Base-by-base conservation (phyloP, 2,113 vertebrate species). In the Oncorhynchus kisutch region DNA sequence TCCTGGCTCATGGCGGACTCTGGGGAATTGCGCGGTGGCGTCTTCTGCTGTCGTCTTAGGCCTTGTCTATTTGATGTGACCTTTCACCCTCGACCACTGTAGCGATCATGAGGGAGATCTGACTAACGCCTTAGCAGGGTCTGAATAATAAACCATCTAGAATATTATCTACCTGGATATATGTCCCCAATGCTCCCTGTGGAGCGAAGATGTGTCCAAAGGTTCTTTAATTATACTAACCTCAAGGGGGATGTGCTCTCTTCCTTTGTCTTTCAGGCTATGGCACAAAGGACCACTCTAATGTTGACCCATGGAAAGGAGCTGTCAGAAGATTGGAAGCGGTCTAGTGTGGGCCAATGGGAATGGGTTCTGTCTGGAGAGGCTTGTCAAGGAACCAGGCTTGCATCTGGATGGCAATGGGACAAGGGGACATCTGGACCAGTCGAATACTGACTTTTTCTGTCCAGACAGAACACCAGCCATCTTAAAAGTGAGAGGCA, bases 21-120 rank as follows among this genome's bases (percentile, higher is more conserved):
- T 68, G 83, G 89, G 85, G 91, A 89, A 84, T 87, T 80, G 83
- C 77, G 84, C 77, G 18, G 76, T 49, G 78, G 80, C 82, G 8
- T 12, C 31, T 70, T 86, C 66, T 67, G 12, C 66, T 31, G 82
- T 88, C 90, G 88, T 85, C 16, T 3, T 2, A 81, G 84, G 86
- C 80, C 84, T 82, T 84, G 88, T 87, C 89, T 91, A 77, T 87
- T 90, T 89, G 88, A 92, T 87, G 88, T 85, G 79, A 81, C 87
- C 90, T 86, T 71, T 83, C 86, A 45, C 84, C 86, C 87, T 75
- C 6, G 12, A 70, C 71, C 48, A 86, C 85, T 89, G 86, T 85
- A 83, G 76, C 54, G 7, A 65, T 82, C 79, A 45, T 80, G 11
- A 14, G 81, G 80, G 83, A 88, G 79, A 86, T 88, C 86, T 88